phyloP scores from a whole-genome alignment of 1,140 invertebrate species.

The Ips nitidus region DNA sequence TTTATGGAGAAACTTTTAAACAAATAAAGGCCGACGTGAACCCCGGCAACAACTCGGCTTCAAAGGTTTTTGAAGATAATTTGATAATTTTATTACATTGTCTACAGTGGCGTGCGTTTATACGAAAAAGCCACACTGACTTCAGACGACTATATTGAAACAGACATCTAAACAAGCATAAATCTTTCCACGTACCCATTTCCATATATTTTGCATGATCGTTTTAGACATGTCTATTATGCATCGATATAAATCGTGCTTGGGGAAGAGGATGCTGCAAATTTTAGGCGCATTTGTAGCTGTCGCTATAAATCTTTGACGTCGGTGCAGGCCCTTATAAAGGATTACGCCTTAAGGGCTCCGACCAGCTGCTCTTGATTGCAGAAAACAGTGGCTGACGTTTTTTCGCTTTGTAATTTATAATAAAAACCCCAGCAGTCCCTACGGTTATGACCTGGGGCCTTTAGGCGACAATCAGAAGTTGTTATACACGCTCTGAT shows the following conservation, averaged over 20 bases:
- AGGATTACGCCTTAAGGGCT: constrained; percentile 18
- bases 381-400: constrained; percentile 2
- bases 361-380: constrained; percentile 10
- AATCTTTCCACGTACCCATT: constrained; percentile 20
- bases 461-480: constrained; percentile 13
- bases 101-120: neutral
- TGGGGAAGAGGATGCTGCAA: constrained; percentile 25
- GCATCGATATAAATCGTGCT: constrained; percentile 26
- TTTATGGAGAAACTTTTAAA: constrained; percentile 2
- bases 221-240: constrained; percentile 33
- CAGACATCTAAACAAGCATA: constrained; percentile 14
- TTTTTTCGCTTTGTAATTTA: neutral
- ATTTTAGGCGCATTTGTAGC: constrained; percentile 35
- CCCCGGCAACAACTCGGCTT: neutral
- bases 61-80: neutral
- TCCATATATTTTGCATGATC: constrained; percentile 32
- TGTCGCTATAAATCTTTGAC: constrained; percentile 33
- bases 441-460: constrained; percentile 8
- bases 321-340: constrained; percentile 20
- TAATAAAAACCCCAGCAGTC: neutral
- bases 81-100: neutral
- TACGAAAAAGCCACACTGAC: neutral
- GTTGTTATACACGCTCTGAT: constrained; percentile 28
- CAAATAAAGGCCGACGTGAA: constrained; percentile 1
- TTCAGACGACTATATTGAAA: constrained; percentile 6